Conservation (phyloP, 2,888 invertebrate species). For the Hypolimnas misippus region DNA sequence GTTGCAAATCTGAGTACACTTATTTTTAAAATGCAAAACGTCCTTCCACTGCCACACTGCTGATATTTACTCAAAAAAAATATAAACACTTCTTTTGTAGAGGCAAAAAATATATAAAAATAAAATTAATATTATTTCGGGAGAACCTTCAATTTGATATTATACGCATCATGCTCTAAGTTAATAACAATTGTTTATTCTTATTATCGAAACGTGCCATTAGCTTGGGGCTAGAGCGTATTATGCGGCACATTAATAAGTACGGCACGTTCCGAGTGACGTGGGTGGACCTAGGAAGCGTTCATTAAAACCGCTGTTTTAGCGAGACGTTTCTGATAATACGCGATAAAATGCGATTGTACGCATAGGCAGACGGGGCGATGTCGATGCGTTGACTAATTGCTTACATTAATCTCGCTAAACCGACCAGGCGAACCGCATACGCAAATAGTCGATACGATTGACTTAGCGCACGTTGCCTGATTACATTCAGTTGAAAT, state of each 20-base stretch:
- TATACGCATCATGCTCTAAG: neutral
- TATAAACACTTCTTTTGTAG: too few species aligned
- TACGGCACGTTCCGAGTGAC: conserved; percentile 42
- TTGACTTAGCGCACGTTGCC: conserved; percentile 75
- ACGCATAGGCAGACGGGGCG: conserved; percentile 65
- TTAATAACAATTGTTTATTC: conserved; percentile 2
- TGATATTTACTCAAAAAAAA: too few species aligned
- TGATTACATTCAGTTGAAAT: conserved; percentile 49
- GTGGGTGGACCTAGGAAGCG: conserved; percentile 36
- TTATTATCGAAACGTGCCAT: neutral
- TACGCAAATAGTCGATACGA: conserved; percentile 74
- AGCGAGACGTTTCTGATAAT: conserved; percentile 25
- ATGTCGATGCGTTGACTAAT: conserved; percentile 73
- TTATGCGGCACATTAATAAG: conserved; percentile 36
- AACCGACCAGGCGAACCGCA: conserved; percentile 58
- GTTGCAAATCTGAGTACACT: too few species aligned
- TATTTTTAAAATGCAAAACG: too few species aligned
- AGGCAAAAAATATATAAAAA: too few species aligned
- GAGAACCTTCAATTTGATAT: conserved; percentile 7
- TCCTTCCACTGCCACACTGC: too few species aligned
- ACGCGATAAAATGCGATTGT: conserved; percentile 25
- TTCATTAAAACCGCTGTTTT: conserved; percentile 33
- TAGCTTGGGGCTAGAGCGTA: conserved; percentile 13
- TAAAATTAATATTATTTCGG: neutral
- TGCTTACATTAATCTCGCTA: conserved; percentile 71